Evolutionary conservation across 2,797 vertebrate species (phyloP).

Genomic region (Anguilla obscura): DNA sequence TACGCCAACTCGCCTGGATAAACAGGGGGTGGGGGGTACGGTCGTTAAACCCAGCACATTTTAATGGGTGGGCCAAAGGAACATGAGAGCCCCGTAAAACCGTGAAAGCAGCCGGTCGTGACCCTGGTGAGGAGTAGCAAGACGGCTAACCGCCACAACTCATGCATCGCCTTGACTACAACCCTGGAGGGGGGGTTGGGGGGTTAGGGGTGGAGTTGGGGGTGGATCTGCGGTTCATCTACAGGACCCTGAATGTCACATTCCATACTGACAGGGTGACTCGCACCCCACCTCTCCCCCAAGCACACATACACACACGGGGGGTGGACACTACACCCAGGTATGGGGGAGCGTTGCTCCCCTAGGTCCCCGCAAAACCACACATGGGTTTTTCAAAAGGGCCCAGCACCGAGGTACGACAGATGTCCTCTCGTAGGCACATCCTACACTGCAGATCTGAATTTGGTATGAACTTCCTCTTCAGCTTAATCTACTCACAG

Average conservation of each 20-base stretch:
- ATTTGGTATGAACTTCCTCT: neutral
- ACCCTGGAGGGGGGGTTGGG: neutral
- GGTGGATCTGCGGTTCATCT: neutral
- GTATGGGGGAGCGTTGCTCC: neutral
- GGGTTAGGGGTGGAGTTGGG: conserved; percentile 1
- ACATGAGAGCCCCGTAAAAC: conserved; percentile 12
- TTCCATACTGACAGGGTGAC: conserved; percentile 39
- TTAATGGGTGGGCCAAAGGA: neutral
- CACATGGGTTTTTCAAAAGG: neutral
- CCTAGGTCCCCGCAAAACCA: neutral
- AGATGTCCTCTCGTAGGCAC: too few species aligned
- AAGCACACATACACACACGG: conserved; percentile 1
- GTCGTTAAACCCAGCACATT: neutral
- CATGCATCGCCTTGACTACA: conserved; percentile 21
- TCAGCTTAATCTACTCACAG: neutral
- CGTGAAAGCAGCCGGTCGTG: neutral
- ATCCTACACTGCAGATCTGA: neutral
- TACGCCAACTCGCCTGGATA: neutral
- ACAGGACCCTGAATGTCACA: conserved; percentile 37
- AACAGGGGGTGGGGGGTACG: neutral
- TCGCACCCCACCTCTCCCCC: neutral
- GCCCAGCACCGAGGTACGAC: neutral
- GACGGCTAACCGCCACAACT: neutral
- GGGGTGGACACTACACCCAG: neutral
- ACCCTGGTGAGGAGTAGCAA: neutral